Percentiles rank a stretch among this genome's conserved stretches.
phyloP scores from a whole-genome alignment of 2,888 invertebrate species.

The Andrena dorsata region DNA sequence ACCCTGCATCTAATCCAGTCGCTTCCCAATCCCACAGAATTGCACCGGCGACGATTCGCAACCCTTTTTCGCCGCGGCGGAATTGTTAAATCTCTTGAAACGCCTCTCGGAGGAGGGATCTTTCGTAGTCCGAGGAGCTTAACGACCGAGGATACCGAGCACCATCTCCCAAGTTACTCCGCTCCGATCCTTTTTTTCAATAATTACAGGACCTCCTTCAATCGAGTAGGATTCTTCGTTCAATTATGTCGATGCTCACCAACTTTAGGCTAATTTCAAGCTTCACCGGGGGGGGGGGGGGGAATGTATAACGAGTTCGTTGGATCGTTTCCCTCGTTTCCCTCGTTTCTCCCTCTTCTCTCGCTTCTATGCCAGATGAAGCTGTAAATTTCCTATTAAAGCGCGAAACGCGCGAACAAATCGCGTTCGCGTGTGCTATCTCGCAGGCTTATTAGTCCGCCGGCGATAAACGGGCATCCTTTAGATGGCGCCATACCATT shows the following conservation, averaged over 20 bases:
- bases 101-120: slow-evolving; percentile 1
- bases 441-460: slow-evolving; percentile 58
- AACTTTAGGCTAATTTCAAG: neutral
- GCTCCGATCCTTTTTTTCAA: neutral
- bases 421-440: slow-evolving; percentile 28
- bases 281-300: too few species aligned
- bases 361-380: neutral
- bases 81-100: slow-evolving; percentile 52
- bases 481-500: slow-evolving; percentile 60
- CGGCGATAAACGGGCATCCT: slow-evolving; percentile 63
- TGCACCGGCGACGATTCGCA: slow-evolving; percentile 52
- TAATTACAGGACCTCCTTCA: neutral
- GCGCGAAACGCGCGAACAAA: slow-evolving; percentile 33
- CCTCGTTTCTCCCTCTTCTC: neutral
- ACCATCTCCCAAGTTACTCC: neutral
- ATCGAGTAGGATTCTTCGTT: neutral
- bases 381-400: slow-evolving; percentile 45
- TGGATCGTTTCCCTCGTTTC: slow-evolving; percentile 3
- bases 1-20: too few species aligned
- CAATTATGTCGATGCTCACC: neutral
- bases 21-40: too few species aligned
- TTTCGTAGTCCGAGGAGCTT: neutral
- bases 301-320: slow-evolving; percentile 7
- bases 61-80: slow-evolving; percentile 30
- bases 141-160: slow-evolving; percentile 3